Evolutionary conservation across 35 echinoderm and acorn worm genomes (phyloP).

Genomic region (Stichopus chloronotus): DNA sequence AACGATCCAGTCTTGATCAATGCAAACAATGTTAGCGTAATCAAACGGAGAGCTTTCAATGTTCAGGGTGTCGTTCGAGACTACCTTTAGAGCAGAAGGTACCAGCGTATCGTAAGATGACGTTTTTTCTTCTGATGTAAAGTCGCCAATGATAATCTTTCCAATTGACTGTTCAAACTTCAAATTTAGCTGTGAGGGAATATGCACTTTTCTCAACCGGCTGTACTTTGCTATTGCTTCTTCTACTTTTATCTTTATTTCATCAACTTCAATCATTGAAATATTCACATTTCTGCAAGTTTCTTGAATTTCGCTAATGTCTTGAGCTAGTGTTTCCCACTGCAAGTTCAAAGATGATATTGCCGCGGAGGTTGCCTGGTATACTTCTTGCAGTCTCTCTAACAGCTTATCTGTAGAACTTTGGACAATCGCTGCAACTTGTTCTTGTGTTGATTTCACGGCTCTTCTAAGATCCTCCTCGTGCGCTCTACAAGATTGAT

Average conservation of each 20-base stretch:
- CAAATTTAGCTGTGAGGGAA: neutral
- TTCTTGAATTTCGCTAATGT: neutral
- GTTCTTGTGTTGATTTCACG: neutral
- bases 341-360: neutral
- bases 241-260: neutral
- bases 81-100: neutral
- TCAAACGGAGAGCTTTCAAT: neutral
- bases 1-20: slow-evolving; percentile 36
- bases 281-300: neutral
- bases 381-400: neutral
- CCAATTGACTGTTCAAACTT: neutral
- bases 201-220: neutral
- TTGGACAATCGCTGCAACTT: neutral
- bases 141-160: neutral
- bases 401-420: neutral
- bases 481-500: neutral
- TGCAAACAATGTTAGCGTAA: slow-evolving; percentile 37
- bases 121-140: neutral
- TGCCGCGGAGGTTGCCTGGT: neutral
- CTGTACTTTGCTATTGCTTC: neutral
- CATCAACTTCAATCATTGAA: neutral
- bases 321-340: neutral
- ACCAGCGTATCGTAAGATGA: neutral
- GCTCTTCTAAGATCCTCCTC: neutral
- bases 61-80: neutral